Evolutionary conservation across 2,113 vertebrate genomes (phyloP).

Genomic region (Collichthys lucidus): DNA sequence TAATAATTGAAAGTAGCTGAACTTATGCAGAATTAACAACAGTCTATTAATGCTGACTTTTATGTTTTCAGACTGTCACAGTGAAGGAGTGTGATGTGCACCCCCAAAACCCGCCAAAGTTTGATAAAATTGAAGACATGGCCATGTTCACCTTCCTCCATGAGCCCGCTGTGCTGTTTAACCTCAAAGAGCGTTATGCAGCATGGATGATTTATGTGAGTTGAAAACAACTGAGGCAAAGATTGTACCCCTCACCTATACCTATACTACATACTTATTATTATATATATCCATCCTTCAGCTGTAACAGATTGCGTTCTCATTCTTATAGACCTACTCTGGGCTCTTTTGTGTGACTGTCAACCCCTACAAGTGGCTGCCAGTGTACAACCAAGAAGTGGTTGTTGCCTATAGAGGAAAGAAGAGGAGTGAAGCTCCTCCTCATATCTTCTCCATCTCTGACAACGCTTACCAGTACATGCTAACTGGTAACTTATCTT

Average conservation of each 20-base stretch:
- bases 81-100: conserved; percentile 86
- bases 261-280: too few relatives aligned
- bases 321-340: conserved; percentile 77
- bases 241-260: too few relatives aligned
- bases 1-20: neutral
- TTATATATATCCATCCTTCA: neutral
- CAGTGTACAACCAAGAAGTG: conserved; percentile 90
- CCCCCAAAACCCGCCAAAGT: conserved; percentile 92
- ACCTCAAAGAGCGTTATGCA: conserved; percentile 94
- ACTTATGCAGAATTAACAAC: neutral
- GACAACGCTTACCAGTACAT: conserved; percentile 94
- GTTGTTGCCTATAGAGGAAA: conserved; percentile 91
- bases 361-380: conserved; percentile 91
- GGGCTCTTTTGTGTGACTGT: conserved; percentile 85
- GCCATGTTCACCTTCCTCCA: conserved; percentile 93
- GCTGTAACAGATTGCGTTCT: neutral
- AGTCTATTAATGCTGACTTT: neutral
- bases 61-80: conserved; percentile 80
- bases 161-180: conserved; percentile 89
- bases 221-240: neutral
- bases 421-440: conserved; percentile 92
- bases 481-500: conserved; percentile 85
- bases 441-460: conserved; percentile 95
- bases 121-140: conserved; percentile 95
- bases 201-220: conserved; percentile 92